phyloP scores from a whole-genome alignment of 2,888 invertebrate species.

The Torymus texanus region DNA sequence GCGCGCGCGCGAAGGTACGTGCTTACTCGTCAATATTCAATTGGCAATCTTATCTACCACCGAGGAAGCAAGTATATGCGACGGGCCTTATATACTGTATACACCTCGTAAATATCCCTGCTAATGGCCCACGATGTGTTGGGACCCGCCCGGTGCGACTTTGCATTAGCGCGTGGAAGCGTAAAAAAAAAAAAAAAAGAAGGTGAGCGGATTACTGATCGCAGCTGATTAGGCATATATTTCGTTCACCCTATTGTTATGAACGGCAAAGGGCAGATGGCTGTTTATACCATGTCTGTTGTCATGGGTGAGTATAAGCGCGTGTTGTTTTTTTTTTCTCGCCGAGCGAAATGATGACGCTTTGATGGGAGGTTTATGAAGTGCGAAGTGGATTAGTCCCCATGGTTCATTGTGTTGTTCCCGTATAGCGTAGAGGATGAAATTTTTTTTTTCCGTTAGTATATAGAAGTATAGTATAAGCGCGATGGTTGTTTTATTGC shows the following conservation, averaged over 20 bases:
- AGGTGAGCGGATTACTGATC: conserved; percentile 28
- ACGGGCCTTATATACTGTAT: conserved; percentile 9
- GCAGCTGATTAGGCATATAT: conserved; percentile 32
- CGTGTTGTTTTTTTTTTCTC: no score
- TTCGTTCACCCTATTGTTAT: conserved; percentile 31
- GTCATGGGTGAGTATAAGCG: no score
- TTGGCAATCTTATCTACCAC: conserved; percentile 59
- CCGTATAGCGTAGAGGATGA: no score
- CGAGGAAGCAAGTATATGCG: not conserved
- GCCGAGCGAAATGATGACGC: no score
- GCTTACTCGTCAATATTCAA: conserved; percentile 57
- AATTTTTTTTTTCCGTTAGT: no score
- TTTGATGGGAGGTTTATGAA: no score
- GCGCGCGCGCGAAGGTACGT: conserved; percentile 36
- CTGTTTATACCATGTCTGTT: not conserved
- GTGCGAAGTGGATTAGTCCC: no score
- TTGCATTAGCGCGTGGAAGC: conserved; percentile 66
- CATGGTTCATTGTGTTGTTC: no score
- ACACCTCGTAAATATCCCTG: conserved; percentile 61
- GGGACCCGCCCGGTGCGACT: conserved; percentile 45
- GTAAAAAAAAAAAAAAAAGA: conserved; percentile 10
- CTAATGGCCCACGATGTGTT: no score
- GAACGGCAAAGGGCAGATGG: no score
- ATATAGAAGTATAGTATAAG: no score
- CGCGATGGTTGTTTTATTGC: no score